Base-by-base conservation (phyloP, 2,113 vertebrate genomes). In the Litocranius walleri region DNA sequence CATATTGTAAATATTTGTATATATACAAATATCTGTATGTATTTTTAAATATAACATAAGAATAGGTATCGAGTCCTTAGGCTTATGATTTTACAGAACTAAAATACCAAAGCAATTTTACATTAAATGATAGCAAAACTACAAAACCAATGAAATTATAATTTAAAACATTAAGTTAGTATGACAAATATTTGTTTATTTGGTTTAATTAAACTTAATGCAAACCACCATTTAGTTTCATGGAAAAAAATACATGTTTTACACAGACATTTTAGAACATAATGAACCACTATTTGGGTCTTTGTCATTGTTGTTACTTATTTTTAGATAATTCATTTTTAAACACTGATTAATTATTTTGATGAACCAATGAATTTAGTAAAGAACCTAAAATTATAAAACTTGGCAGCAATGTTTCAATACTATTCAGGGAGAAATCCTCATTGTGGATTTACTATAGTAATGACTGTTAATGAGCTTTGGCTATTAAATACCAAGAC, bases 311-410 rank as follows among this genome's bases (percentile, higher is more conserved):
- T 93, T 77, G 23, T 85, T 80, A 91, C 50, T 94, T 90, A 88
- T 45, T 96, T 91, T 86, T 88, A 96, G 33, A 95, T 33, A 85
- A 88, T 85, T 97, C 40, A 59, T 52, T 74, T 90, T 82, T 57
- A 90, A 78, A 92, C 6, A 50, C 2, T 61, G 27, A 92, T 87
- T 59, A 84, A 59, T 94, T 83, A 62, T 94, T 94, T 57, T 77
- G 50, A 88, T 87, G 29, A 93, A 85, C 17, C 40, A 96, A 54
- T 45, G 1, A 54, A 90, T 90, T 96, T 88, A 94, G 91, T 84
- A 88, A 97, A 92, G 48, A 43, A 82, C 29, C 59, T n/a, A 8
- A 94, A 91, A 84, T 89, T 91, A 77, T 3, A 88, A 98, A 97
- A 74, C 16, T 56, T 86, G 33, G 80, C 57, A 90, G 50, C 23